These are phyloP conservation scores for Aphidius colemani DNA, from an alignment of 2,888 invertebrate species.

Conservation along the genomic window DNA sequence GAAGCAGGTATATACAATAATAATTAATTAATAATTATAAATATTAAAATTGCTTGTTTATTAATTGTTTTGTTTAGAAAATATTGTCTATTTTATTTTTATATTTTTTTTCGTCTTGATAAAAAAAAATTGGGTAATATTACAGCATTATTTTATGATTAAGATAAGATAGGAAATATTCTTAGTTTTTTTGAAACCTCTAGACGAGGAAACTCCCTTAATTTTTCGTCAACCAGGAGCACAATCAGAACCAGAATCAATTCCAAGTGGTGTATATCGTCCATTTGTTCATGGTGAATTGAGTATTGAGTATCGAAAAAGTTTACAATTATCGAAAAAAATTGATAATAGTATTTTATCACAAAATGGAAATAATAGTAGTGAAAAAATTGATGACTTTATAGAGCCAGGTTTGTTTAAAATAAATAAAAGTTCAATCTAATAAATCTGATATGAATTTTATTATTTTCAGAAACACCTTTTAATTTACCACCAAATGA, in stretches of 20 bases:
- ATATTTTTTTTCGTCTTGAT: too few relatives aligned
- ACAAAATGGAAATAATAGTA: constrained; percentile 17
- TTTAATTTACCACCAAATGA: constrained; percentile 47
- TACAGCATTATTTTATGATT: too few relatives aligned
- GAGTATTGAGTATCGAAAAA: constrained; percentile 49
- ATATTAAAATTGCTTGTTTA: too few relatives aligned
- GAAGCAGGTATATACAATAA: constrained; percentile 29
- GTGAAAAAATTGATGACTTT: constrained; percentile 39
- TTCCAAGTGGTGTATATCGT: constrained; percentile 53
- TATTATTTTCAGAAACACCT: constrained; percentile 29
- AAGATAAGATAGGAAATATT: background rate
- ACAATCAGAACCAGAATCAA: constrained; percentile 38
- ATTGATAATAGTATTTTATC: constrained; percentile 38
- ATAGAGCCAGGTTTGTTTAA: constrained; percentile 45
- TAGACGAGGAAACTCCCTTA: background rate
- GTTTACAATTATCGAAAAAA: constrained; percentile 39
- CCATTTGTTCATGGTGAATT: constrained; percentile 56
- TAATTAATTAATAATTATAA: too few relatives aligned
- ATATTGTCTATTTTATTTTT: too few relatives aligned
- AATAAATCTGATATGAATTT: too few relatives aligned
- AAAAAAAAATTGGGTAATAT: too few relatives aligned
- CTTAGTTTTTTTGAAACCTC: background rate
- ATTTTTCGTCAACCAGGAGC: constrained; percentile 13
- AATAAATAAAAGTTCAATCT: background rate
- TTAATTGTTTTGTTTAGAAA: too few relatives aligned